Percentiles rank a stretch among this genome's conserved stretches.
Conservation (phyloP, 2,113 vertebrate species). For the Nerophis ophidion region DNA sequence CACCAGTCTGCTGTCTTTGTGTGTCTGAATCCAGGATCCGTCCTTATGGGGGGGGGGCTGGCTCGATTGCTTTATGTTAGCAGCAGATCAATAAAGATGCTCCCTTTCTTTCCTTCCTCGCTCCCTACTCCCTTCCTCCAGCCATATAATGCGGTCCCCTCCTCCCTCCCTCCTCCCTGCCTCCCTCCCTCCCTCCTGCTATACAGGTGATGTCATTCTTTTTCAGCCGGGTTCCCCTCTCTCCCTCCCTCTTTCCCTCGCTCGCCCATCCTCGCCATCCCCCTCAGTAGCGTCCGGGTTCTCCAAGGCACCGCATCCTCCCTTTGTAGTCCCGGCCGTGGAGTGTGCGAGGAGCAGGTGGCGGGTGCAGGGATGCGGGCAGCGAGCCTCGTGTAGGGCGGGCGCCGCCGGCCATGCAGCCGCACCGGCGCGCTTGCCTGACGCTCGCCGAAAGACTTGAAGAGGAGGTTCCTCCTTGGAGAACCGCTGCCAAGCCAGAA, state of each 20-base stretch:
- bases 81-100: conserved; percentile 80
- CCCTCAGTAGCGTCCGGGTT: conserved; percentile 88
- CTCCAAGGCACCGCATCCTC: conserved; percentile 85
- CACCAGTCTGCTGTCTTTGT: neutral
- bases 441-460: neutral
- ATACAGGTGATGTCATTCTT: conserved; percentile 77
- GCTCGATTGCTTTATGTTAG: conserved; percentile 62
- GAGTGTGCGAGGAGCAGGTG: conserved; percentile 41
- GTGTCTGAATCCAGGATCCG: conserved; percentile 13
- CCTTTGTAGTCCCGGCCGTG: conserved; percentile 33
- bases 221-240: conserved; percentile 83
- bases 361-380: neutral
- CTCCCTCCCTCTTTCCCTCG: conserved; percentile 53
- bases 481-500: too few relatives aligned
- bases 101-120: conserved; percentile 41
- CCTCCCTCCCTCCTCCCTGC: conserved; percentile 69
- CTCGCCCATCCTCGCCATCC: conserved; percentile 58
- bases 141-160: conserved; percentile 93
- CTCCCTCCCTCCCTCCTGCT: conserved; percentile 32
- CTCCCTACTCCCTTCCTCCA: conserved; percentile 33
- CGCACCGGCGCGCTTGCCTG: neutral
- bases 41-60: conserved; percentile 28
- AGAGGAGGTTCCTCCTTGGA: too few relatives aligned
- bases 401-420: conserved; percentile 1
- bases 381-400: neutral